Evolutionary conservation across 2,888 invertebrate species (phyloP).

Genomic region (Ectropis crepuscularia): DNA sequence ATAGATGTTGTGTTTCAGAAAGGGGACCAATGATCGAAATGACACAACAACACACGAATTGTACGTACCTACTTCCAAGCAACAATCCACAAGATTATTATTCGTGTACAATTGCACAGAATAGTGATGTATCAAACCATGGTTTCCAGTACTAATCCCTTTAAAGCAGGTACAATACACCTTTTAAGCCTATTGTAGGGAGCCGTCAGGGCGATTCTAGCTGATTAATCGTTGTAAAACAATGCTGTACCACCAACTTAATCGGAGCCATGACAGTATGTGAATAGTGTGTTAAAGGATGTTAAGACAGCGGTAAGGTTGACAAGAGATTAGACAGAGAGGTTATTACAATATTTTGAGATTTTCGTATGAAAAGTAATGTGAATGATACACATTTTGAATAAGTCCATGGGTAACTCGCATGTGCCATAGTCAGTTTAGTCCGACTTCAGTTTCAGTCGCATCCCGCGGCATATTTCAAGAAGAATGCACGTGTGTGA

Average conservation of each 20-base stretch:
- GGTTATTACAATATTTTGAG: neutral
- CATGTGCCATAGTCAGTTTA: too few species aligned
- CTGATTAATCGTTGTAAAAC: constrained; percentile 75
- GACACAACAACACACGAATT: too few species aligned
- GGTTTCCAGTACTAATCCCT: constrained; percentile 42
- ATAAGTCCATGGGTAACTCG: too few species aligned
- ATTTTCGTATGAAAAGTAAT: too few species aligned
- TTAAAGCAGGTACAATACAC: constrained; percentile 69
- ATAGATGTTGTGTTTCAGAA: too few species aligned
- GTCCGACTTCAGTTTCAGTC: too few species aligned
- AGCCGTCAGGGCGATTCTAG: constrained; percentile 57
- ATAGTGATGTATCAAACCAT: constrained; percentile 2
- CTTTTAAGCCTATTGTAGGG: constrained; percentile 67
- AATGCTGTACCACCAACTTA: constrained; percentile 42
- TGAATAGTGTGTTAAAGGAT: neutral
- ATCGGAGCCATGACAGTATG: constrained; percentile 27
- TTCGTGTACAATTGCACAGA: constrained; percentile 1
- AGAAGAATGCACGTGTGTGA: too few species aligned
- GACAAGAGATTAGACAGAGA: neutral
- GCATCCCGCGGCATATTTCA: too few species aligned
- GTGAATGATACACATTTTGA: too few species aligned
- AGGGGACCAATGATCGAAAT: too few species aligned
- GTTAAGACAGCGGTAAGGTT: neutral
- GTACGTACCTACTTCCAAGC: too few species aligned
- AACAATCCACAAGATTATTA: too few species aligned